Base-by-base conservation (phyloP, 2,888 invertebrate genomes). In the Pterostichus madidus region DNA sequence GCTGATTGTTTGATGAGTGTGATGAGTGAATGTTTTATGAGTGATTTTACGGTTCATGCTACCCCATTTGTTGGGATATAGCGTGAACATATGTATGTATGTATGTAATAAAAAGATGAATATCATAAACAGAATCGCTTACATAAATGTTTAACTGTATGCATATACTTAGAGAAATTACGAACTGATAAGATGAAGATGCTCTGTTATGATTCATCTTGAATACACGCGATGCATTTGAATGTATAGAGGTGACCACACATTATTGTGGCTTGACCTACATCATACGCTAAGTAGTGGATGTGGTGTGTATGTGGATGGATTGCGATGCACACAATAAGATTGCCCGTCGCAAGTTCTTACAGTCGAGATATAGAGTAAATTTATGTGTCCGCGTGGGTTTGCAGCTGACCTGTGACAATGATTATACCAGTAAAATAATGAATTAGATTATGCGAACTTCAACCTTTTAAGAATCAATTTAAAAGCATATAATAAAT, bases 261-360 rank as follows among this genome's bases (percentile, higher is more conserved):
- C 39, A 17, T 71, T n/a, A 13, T 5, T 6, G 13, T 61, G 49
- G 68, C 24, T n/a, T 80, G 79, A 80, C 79, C 79, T 80, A 80
- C 64, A 64, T 80, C 31, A 64, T 13, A 31, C 8, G 11, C 1
- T 46, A 8, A 17, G 5, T 71, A 44, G 71, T 71, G 71, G 35
- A 35, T 64, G 32, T 31, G 64, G 64, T 13, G 46, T 71, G 46
- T n/a, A 35, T 64, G 32, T 31, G 64, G 64, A 35, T 64, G 35
- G 32, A 5, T 13, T n/a, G 7, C 13, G 64, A 64, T 56, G 32
- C 64, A 13, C n/a, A 64, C 35, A 35, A n/a, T 31, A 13, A 64
- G 64, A 64, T 64, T 64, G 13, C 35, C 35, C 64, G 64, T 35
- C 64, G 32, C 35, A 64, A n/a, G 35, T 35, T 35, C 31, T 64